These are phyloP conservation scores for Drosophila suzukii DNA, from an alignment of 1,140 invertebrate genomes.

Conservation along the genomic window DNA sequence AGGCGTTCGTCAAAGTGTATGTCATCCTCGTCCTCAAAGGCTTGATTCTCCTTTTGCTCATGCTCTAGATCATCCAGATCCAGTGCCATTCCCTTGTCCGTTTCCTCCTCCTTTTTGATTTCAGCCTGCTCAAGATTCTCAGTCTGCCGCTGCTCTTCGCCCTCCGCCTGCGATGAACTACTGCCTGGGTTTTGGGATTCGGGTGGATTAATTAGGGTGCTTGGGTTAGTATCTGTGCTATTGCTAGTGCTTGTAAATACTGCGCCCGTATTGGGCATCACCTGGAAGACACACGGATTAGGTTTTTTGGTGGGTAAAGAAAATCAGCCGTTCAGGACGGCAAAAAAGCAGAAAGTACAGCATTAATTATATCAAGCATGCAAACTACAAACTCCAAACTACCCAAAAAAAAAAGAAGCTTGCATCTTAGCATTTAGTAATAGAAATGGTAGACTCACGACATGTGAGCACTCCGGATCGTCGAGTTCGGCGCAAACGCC, in stretches of 20 bases:
- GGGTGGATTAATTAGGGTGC: conserved; percentile 41
- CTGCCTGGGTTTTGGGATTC: conserved; percentile 28
- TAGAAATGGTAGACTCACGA: conserved; percentile 88
- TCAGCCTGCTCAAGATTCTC: conserved; percentile 1
- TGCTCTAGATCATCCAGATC: conserved; percentile 3
- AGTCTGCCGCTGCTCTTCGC: conserved; percentile 13
- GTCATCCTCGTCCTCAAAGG: conserved; percentile 63
- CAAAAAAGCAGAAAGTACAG: conserved; percentile 31
- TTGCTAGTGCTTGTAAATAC: conserved; percentile 74
- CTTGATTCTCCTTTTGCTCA: conserved; percentile 47
- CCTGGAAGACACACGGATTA: conserved; percentile 77
- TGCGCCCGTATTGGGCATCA: conserved; percentile 84
- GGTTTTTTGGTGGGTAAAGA: conserved; percentile 25
- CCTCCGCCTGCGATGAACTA: conserved; percentile 7
- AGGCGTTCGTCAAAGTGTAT: conserved; percentile 78
- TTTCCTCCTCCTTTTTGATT: conserved; percentile 10
- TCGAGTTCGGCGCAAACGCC: conserved; percentile 90
- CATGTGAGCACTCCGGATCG: conserved; percentile 94
- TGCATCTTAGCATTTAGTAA: conserved; percentile 6
- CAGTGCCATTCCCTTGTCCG: conserved; percentile 1
- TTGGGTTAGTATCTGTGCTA: conserved; percentile 63
- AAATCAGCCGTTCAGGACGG: conserved; percentile 34
- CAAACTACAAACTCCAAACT: conserved; percentile 36
- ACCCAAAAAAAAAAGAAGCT: conserved; percentile 20
- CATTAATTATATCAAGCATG: conserved; percentile 19